These are phyloP conservation scores for Hycleus phaleratus DNA, from an alignment of 1,140 invertebrate species.

Conservation along the genomic window DNA sequence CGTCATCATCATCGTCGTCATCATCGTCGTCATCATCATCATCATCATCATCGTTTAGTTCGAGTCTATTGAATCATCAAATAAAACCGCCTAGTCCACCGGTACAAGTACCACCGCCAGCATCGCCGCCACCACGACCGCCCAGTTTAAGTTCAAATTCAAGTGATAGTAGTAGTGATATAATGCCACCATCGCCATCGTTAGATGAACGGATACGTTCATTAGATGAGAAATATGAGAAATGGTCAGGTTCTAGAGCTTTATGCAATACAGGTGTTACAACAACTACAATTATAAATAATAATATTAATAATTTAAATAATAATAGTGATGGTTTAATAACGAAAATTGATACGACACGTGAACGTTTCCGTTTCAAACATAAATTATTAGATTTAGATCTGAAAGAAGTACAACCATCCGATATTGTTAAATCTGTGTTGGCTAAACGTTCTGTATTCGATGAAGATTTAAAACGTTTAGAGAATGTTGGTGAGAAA, in stretches of 20 bases:
- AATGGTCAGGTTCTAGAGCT: slow-evolving; percentile 68
- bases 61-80: no score
- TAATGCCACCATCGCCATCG: slow-evolving; percentile 52
- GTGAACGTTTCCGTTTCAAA: slow-evolving; percentile 48
- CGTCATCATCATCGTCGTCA: no score
- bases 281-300: no score
- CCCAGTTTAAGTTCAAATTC: slow-evolving; percentile 52
- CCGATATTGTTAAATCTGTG: slow-evolving; percentile 88
- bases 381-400: slow-evolving; percentile 55
- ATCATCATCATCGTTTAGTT: no score
- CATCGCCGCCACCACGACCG: slow-evolving; percentile 51
- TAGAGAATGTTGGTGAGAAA: slow-evolving; percentile 83
- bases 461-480: slow-evolving; percentile 87
- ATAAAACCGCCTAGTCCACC: slow-evolving; percentile 32
- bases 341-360: slow-evolving; percentile 49
- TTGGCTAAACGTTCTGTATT: slow-evolving; percentile 88
- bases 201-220: slow-evolving; percentile 81
- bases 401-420: slow-evolving; percentile 73
- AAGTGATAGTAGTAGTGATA: slow-evolving; percentile 47
- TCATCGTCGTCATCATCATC: no score
- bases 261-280: slow-evolving; percentile 30
- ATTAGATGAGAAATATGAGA: slow-evolving; percentile 88
- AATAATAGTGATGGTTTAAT: slow-evolving; percentile 41
- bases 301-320: no score
- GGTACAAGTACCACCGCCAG: slow-evolving; percentile 44